A percentile compares a stretch with the other conserved stretches of the same genome.
Evolutionary conservation across 2,888 invertebrate genomes (phyloP).

Genomic region (Pterobdella sp.): DNA sequence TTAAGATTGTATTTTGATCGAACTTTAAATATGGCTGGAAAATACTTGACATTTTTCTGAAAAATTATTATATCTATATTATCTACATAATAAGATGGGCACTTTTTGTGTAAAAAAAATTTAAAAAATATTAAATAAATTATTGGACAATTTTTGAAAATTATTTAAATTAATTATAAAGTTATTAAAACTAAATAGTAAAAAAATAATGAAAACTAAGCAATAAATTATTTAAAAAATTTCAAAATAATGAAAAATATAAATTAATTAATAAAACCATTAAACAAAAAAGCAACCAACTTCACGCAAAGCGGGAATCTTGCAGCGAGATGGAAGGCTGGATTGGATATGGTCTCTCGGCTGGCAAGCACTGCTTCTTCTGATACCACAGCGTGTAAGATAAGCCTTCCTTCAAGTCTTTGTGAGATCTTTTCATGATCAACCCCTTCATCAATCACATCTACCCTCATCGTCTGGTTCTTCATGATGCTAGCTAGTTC

Average conservation of each 20-base stretch:
- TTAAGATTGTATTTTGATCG: too few relatives aligned
- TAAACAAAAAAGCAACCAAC: not conserved
- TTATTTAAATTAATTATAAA: too few relatives aligned
- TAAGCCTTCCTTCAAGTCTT: not conserved
- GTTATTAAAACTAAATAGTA: too few relatives aligned
- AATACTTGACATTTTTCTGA: too few relatives aligned
- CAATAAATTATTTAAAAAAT: too few relatives aligned
- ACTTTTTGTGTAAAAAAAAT: not conserved
- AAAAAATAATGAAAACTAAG: too few relatives aligned
- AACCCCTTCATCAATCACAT: too few relatives aligned
- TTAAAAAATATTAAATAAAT: not conserved
- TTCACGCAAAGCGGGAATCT: not conserved
- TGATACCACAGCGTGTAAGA: not conserved
- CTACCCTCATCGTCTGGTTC: not conserved
- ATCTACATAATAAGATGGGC: not conserved
- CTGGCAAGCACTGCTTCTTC: not conserved
- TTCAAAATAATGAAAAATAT: too few relatives aligned
- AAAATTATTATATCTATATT: not conserved
- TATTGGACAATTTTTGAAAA: too few relatives aligned
- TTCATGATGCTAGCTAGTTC: not conserved
- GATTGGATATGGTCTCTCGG: not conserved
- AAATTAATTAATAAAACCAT: not conserved
- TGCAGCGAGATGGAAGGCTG: not conserved
- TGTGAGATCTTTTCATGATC: not conserved
- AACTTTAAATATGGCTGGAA: too few relatives aligned